Base-by-base conservation (phyloP, 2,888 invertebrate genomes). In the Rhingia rostrata region DNA sequence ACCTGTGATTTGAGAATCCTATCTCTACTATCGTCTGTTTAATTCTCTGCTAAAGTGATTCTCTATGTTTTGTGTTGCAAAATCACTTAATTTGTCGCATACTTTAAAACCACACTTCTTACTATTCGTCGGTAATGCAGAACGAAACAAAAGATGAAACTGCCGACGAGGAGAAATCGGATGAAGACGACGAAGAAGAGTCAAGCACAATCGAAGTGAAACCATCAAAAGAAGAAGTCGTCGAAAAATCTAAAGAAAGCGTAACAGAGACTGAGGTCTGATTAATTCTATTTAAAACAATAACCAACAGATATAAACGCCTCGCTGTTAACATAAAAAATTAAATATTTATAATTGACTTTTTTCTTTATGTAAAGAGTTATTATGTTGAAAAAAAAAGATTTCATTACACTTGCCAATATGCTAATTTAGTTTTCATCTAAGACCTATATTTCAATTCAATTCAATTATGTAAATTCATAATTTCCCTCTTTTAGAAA, bases 401-500 rank as follows among this genome's bases (percentile, higher is more conserved):
- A 3, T 32, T 43, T 37, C 22, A 12, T 45, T 33, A 10, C 43
- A 61, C 45, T 2, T 54, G 54, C 45, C 37, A 72, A 37, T 33
- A 53, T 51, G 61, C 72, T 56, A 7, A 54, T 72, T 49, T 4
- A 43, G 14, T 30, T 9, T 10, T 22, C 54, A 37, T 54, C 43
- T 9, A 9, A 66, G 10, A 22, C 22, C 22, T 22, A 22, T 22
- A 22, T n/a, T 14, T 49, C 9, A 43, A 0, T 37, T 33, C 22
- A 47, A n/a, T 37, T 32, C 6, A 58, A 45, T 30, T 72, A 0
- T 6, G 2, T 32, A 7, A 9, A 22, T 33, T 37, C 66, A 43
- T 67, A 53, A n/a, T 77, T 37, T 82, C 0, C 58, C n/a, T 66
- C 10, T 66, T 80, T 43, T 84, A 84, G 84, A 80, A 75, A 61